phyloP scores from a whole-genome alignment of 2,113 vertebrate genomes.

The Hyperopisus bebe region DNA sequence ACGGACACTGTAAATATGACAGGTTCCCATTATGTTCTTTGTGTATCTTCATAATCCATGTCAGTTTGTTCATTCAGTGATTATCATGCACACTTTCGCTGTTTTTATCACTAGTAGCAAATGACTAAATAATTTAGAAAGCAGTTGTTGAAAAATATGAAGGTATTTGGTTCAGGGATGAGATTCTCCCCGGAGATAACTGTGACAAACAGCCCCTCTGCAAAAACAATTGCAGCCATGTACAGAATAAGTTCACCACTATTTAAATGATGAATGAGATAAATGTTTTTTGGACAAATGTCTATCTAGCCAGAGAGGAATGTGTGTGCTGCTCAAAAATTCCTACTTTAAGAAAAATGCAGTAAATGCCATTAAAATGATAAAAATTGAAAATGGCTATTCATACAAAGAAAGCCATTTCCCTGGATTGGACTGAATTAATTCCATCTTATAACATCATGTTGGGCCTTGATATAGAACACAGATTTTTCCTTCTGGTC shows the following conservation, averaged over 20 bases:
- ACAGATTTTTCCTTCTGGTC: neutral
- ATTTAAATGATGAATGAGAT: neutral
- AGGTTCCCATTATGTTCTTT: neutral
- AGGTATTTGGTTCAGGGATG: conserved; percentile 10
- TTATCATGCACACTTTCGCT: neutral
- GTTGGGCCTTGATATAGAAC: neutral
- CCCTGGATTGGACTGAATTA: neutral
- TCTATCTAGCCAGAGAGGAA: neutral
- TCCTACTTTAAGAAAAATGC: neutral
- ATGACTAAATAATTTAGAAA: conserved; percentile 10
- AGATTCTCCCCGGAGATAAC: neutral
- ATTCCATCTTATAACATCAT: neutral
- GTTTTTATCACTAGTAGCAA: neutral
- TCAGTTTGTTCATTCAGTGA: neutral
- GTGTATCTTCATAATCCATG: neutral
- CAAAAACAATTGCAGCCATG: conserved; percentile 6
- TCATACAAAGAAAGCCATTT: neutral
- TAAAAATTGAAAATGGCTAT: neutral
- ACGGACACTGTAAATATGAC: neutral
- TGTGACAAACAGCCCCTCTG: neutral
- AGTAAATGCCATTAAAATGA: neutral
- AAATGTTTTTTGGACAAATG: conserved; percentile 9
- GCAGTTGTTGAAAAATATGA: conserved; percentile 3
- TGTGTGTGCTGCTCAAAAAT: neutral
- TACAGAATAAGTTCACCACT: neutral